Base-by-base conservation (phyloP, 1,140 invertebrate species). In the Lucilia sericata region DNA sequence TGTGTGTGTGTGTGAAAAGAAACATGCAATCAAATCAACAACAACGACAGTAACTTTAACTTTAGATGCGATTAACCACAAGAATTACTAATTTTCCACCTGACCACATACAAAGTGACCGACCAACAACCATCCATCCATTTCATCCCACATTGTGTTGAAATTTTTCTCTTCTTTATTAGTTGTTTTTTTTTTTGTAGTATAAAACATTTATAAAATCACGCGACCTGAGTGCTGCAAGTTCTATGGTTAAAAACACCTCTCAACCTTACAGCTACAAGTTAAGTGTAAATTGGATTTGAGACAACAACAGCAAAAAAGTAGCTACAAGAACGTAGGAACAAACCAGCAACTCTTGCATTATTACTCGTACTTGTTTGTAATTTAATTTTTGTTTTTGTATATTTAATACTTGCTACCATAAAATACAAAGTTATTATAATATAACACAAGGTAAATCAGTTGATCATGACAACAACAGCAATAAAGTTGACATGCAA, bases 1-100 rank as follows among this genome's bases (percentile, higher is more conserved):
- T 7, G n/a, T n/a, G 19, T 70, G 8, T 70, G 65, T 70, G 65
- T 70, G 8, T 25, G 14, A 70, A 70, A 70, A 25, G 65, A 25
- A 70, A 70, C 65, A 70, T 70, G 65, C 65, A 70, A 70, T 70
- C 65, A 70, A 21, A 70, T 70, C 65, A 70, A 21, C 65, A 70
- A 70, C 19, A 70, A 70, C 65, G 19, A 70, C 21, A 70, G 19
- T 70, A 70, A 25, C 65, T 70, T 70, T 70, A 25, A 19, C 21
- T 60, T 60, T 70, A 21, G 65, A 21, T 25, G n/a, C 65, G 65
- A 70, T 70, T 70, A 70, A 21, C 65, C 65, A n/a, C 65, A 70
- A 70, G 65, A 21, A 70, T 70, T 19, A 70, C 65, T 21, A 70
- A 70, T 70, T 70, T 70, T 70, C 65, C 65, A 21, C 65, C n/a